Evolutionary conservation across 2,797 vertebrate species (phyloP), one percentile per base, ranked within the genome.

Genomic region (Centroberyx gerrardi): DNA sequence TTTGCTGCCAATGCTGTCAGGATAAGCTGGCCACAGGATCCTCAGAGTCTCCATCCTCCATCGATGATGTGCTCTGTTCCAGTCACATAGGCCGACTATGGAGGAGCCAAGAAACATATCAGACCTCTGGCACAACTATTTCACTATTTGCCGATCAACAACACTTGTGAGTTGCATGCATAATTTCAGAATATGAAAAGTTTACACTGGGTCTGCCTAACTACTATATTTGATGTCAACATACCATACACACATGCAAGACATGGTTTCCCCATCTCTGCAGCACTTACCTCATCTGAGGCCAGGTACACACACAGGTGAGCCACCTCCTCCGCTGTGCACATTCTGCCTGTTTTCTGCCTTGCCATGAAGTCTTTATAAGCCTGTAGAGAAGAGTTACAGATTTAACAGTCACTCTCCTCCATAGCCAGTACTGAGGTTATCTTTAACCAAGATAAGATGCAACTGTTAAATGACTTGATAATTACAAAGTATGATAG

Each of bases 281-380:
- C 31, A 67, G 27, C 14, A 36, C 87, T 86, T 90, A 98, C 98
- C 92, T 99, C 98, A 80, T 99, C 97, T 2, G 98, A 98, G 42
- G 98, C 98, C 94, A 99, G 78, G 87, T 98, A 99, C 5, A 99
- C 96, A 42, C 97, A 98, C 31, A 99, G 95, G 74, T 96, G 81
- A 0, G 97, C 97, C 74, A 99, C 95, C 90, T 99, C 98, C 67
- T 98, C 97, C 0, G 97, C 95, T 2, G 96, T 97, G 74, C 97
- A 98, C 93, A 99, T 90, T 79, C 98, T 94, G 49, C 97, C 97
- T 1, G 91, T 98, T 93, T 94, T 98, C 85, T 99, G 97, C 81
- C 98, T 95, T 44, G 96, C 96, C 90, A 99, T 94, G 78, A 99
- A 98, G 85, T 96, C 94, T 67, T 95, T 96, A 68, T 94, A 73